Base-by-base conservation (phyloP, 2,113 vertebrate genomes). In the Sylvietta virens region DNA sequence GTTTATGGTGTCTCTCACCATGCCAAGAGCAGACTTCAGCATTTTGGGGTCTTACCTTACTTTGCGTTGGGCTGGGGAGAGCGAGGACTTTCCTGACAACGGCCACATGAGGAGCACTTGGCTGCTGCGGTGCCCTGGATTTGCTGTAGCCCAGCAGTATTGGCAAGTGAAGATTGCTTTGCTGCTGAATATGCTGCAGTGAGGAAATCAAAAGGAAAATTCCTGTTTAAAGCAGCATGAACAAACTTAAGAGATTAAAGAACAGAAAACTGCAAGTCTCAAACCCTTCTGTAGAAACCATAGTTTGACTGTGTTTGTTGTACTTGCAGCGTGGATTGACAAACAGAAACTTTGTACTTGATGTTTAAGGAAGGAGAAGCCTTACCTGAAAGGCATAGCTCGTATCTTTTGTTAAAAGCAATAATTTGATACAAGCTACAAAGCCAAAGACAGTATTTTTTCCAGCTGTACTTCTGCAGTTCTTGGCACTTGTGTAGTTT, bases 141-240 rank as follows among this genome's bases (percentile, higher is more conserved):
- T 78, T 81, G 86, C 90, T 77, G 73, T 83, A 92, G 62, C 71
- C 45, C 66, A 92, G 94, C 86, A 64, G 44, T 58, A 28, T 3
- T 93, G 88, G 88, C 94, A 91, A 82, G 54, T 35, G 40, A 51
- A 37, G 84, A 21, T 21, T 62, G 77, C 40, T 87, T 79, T 82
- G 37, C 86, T 92, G 82, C 86, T 93, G 54, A 61, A 45, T 73
- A 7, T 64, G 85, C 85, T 82, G 86, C 85, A 88, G 76, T 42
- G 64, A 58, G 79, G 77, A 88, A 94, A 94, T 83, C 15, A 66
- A 51, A 92, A 90, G 79, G 94, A 92, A 90, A 92, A 92, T 47
- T 89, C 47, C 44, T 21, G 30, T 83, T 91, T 47, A 83, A 90
- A 82, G 62, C 74, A 77, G 21, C 33, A 37, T 17, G 79, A 57